phyloP scores from a whole-genome alignment of 2,113 vertebrate species.

The Gymnocephalus cernua region DNA sequence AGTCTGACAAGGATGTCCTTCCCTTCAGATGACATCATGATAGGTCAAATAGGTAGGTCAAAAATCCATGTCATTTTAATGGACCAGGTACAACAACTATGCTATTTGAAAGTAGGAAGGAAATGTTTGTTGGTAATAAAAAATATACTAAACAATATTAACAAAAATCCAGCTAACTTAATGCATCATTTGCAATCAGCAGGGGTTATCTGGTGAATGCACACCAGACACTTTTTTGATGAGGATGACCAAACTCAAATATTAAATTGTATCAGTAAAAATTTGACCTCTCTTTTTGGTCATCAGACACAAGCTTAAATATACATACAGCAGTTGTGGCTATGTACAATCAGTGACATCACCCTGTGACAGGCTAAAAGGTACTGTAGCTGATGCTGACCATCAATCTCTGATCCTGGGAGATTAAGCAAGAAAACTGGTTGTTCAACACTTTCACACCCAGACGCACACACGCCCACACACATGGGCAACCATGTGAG shows the following conservation, averaged over 20 bases:
- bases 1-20: not conserved
- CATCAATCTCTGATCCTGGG: constrained; percentile 18
- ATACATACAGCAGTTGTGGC: not conserved
- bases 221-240: not conserved
- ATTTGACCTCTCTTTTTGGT: not conserved
- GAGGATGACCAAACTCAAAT: not conserved
- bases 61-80: not conserved
- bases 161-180: not conserved
- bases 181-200: not conserved
- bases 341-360: not conserved
- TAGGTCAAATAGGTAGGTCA: too few relatives aligned
- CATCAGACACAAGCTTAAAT: not conserved
- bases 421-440: constrained; percentile 52
- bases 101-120: not conserved
- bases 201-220: not conserved
- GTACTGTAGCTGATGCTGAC: not conserved
- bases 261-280: not conserved
- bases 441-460: not conserved
- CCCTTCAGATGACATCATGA: not conserved
- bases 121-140: not conserved
- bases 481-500: constrained; percentile 49
- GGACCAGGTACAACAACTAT: not conserved
- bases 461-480: constrained; percentile 1
- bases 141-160: not conserved
- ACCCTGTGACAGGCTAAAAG: constrained; percentile 8